Evolutionary conservation across 2,888 invertebrate genomes (phyloP).

Genomic region (Caenorhabditis plicata): DNA sequence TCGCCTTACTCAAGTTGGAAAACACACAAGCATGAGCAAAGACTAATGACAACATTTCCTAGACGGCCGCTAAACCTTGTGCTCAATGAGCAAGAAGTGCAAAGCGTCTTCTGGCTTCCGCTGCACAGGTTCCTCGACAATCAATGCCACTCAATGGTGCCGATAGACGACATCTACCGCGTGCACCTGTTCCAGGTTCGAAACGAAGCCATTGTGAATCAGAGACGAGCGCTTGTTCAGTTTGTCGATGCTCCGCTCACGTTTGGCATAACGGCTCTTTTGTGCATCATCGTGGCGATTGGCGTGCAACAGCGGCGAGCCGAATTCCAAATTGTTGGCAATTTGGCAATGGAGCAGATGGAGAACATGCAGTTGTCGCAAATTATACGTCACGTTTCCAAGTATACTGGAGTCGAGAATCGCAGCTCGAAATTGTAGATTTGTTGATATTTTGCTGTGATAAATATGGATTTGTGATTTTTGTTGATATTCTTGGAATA

Average conservation of each 20-base stretch:
- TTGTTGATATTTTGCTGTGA: no score
- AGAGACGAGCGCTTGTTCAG: no score
- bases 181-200: slow-evolving; percentile 39
- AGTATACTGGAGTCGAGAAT: slow-evolving; percentile 10
- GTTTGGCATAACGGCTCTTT: slow-evolving; percentile 40
- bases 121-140: slow-evolving; percentile 24
- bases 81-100: slow-evolving; percentile 23
- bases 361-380: slow-evolving; percentile 5
- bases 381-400: slow-evolving; percentile 19
- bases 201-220: no score
- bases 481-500: no score
- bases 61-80: slow-evolving; percentile 14
- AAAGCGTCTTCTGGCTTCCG: slow-evolving; percentile 33
- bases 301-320: slow-evolving; percentile 20
- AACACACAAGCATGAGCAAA: neutral
- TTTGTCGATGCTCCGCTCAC: slow-evolving; percentile 29
- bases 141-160: slow-evolving; percentile 16
- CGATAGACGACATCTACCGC: slow-evolving; percentile 22
- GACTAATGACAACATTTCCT: neutral
- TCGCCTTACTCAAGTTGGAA: slow-evolving; percentile 31
- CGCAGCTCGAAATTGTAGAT: no score
- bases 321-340: no score
- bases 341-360: slow-evolving; percentile 9
- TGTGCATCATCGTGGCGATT: slow-evolving; percentile 39
- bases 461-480: no score